These are phyloP conservation scores for Leptothorax acervorum DNA, from an alignment of 2,888 invertebrate species.

Conservation along the genomic window DNA sequence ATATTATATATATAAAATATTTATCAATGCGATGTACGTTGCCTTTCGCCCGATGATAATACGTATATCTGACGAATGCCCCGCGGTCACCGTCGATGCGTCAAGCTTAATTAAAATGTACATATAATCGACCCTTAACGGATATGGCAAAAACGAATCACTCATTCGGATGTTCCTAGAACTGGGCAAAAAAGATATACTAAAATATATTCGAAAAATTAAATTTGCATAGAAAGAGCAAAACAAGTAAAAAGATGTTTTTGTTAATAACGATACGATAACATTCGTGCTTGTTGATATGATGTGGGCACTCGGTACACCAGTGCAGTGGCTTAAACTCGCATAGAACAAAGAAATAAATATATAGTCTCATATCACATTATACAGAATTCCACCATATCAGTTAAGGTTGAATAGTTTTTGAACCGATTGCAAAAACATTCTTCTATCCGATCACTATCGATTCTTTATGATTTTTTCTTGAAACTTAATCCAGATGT, in stretches of 20 bases:
- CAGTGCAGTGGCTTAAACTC: conserved; percentile 26
- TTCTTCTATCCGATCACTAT: background rate
- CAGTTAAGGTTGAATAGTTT: conserved; percentile 38
- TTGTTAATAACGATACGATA: background rate
- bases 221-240: background rate
- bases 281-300: background rate
- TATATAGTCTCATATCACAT: conserved; percentile 27
- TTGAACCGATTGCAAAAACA: conserved; percentile 33
- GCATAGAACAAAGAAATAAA: conserved; percentile 7
- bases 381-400: conserved; percentile 33
- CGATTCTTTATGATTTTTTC: background rate
- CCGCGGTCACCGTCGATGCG: conserved; percentile 48
- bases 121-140: conserved; percentile 25
- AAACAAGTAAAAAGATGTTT: background rate
- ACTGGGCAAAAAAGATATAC: background rate
- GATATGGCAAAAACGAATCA: conserved; percentile 19
- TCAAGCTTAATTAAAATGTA: conserved; percentile 36
- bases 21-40: conserved; percentile 70
- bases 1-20: conserved; percentile 60
- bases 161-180: background rate
- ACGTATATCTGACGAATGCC: conserved; percentile 61
- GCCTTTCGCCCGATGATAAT: conserved; percentile 68
- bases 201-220: background rate
- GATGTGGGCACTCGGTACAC: background rate
- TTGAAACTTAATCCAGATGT: background rate